Evolutionary conservation across 2,797 vertebrate genomes (phyloP).

Genomic region (Urosaurus nigricauda): DNA sequence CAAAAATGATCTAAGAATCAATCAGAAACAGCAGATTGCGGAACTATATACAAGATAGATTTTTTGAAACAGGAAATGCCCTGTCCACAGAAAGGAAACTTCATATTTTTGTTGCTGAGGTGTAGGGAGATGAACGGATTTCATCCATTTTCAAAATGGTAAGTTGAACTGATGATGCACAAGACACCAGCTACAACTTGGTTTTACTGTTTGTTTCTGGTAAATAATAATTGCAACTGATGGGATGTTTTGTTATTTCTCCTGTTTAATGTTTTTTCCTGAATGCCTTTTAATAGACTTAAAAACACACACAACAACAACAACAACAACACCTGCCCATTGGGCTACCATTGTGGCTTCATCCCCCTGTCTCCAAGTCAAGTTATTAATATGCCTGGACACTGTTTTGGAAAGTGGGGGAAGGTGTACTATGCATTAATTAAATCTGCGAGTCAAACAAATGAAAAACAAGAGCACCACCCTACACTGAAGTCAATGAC

Average conservation of each 20-base stretch:
- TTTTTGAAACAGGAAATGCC: neutral
- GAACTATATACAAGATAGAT: neutral
- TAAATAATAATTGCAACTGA: neutral
- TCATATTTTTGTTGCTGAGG: neutral
- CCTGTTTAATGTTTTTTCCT: neutral
- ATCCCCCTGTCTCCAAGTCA: neutral
- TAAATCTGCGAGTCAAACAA: neutral
- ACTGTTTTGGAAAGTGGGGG: neutral
- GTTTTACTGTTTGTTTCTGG: neutral
- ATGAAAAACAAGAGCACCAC: too few relatives aligned
- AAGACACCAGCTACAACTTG: neutral
- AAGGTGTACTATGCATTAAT: neutral
- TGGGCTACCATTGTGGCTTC: neutral
- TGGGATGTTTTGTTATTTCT: neutral
- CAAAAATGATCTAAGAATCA: neutral
- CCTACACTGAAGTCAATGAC: neutral
- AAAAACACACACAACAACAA: too few relatives aligned
- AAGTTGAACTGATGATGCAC: neutral
- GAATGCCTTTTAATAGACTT: neutral
- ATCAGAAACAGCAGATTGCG: neutral
- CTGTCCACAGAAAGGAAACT: neutral
- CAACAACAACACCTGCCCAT: neutral
- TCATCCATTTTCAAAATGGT: neutral
- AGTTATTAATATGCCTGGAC: neutral
- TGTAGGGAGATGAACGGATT: neutral